Conservation (phyloP, 2,113 vertebrate species). For the Oreochromis niloticus region DNA sequence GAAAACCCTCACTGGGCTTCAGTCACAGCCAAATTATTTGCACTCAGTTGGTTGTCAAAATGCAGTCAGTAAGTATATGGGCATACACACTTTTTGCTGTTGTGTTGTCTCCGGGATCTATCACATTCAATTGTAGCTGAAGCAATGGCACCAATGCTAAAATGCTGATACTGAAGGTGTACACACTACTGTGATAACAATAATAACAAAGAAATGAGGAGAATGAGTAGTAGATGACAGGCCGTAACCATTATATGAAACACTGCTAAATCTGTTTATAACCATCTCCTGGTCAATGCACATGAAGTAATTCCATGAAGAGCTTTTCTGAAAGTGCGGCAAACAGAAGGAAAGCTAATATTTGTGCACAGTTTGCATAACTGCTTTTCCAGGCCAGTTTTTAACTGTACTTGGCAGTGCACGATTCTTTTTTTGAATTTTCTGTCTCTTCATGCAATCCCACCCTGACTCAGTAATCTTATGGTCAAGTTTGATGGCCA, state of each 20-base stretch:
- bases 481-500: background rate
- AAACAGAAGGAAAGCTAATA: background rate
- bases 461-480: background rate
- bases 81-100: background rate
- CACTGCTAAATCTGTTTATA: background rate
- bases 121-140: background rate
- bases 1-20: background rate
- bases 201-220: background rate
- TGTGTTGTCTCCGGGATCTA: background rate
- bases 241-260: accelerated
- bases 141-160: background rate
- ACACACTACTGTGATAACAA: background rate
- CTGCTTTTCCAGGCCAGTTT: background rate
- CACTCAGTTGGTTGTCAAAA: background rate
- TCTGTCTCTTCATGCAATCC: background rate
- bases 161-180: background rate
- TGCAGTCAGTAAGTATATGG: background rate
- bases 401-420: background rate
- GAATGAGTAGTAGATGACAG: background rate
- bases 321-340: background rate
- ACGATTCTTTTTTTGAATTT: background rate
- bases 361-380: background rate
- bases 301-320: background rate
- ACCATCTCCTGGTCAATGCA: background rate
- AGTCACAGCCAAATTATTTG: background rate